Base-by-base conservation (phyloP, 1,140 invertebrate genomes). In the Subanguina moxae region DNA sequence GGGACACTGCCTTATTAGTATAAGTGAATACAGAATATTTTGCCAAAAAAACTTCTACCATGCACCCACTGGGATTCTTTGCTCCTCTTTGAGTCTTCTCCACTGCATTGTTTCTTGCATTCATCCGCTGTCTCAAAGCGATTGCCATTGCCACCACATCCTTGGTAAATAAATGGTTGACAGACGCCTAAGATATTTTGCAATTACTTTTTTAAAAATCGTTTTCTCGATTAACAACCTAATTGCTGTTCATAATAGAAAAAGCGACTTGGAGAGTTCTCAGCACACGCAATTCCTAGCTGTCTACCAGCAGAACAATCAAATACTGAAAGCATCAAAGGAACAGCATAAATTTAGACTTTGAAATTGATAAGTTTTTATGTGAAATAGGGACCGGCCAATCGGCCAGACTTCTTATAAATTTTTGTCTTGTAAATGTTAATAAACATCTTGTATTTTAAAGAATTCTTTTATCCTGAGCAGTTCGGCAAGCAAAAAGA, bases 41-140 rank as follows among this genome's bases (percentile, higher is more conserved):
- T 59, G 57, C 17, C 25, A 67, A 7, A 42, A 52, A 67, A 32
- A 5, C 11, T 15, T 25, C 62, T 70, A 48, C 59, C 68, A 19
- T 68, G 59, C 30, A 62, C n/a, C 69, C 68, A 73, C 42, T 70
- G 71, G 13, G 15, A 21, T 30, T 23, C 57, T 19, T 42, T 70
- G n/a, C 42, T 71, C 1, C 21, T 13, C 17, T 25, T 65, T 28
- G 13, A n/a, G 13, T 21, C 38, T 27, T 28, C 48, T 27, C 61
- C 43, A 19, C 57, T 38, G 57, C 75, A 76, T 17, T 68, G 23
- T 17, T 48, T 64, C n/a, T 64, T 30, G 21, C 74, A 77, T 52
- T 63, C 62, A 11, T 23, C 45, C 7, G 62, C 28, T n/a, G 65
- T 45, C 21, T 56, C 27, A 25, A 66, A 75, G 9, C 57, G 32